These are phyloP conservation scores for Ceratina japonica DNA, from an alignment of 1,140 invertebrate genomes.

Conservation along the genomic window DNA sequence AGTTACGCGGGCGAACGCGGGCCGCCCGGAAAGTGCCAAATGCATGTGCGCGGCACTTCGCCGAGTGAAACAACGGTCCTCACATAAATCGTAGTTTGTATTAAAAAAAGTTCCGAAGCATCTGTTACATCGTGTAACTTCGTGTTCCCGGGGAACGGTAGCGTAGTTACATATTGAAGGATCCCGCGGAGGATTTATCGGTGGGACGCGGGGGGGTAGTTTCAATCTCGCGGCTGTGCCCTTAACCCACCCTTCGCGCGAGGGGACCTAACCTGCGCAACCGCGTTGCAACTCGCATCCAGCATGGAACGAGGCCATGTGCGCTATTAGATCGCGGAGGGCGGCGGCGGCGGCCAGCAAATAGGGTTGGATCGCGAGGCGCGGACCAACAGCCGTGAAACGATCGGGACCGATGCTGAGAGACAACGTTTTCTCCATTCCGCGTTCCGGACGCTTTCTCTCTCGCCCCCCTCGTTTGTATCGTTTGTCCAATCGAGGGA, in stretches of 20 bases:
- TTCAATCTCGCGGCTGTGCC: slow-evolving; percentile 22
- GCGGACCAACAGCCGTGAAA: not conserved
- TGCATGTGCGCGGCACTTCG: too few species aligned
- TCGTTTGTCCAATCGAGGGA: not conserved
- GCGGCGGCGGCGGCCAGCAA: not conserved
- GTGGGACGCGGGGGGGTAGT: too few species aligned
- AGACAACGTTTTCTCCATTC: not conserved
- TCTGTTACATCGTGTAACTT: too few species aligned
- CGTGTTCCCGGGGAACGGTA: too few species aligned
- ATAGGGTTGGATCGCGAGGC: not conserved
- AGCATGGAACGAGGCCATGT: slow-evolving; percentile 73
- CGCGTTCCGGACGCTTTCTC: not conserved
- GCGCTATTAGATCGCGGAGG: slow-evolving; percentile 63
- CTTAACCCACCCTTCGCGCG: slow-evolving; percentile 44
- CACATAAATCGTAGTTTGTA: too few species aligned
- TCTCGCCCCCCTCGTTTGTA: not conserved
- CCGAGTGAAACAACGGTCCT: too few species aligned
- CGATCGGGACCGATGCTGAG: not conserved
- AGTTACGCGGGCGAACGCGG: too few species aligned
- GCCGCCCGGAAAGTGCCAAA: too few species aligned
- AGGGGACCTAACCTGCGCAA: slow-evolving; percentile 54
- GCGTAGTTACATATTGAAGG: too few species aligned
- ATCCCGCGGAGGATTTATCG: too few species aligned
- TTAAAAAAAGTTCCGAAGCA: too few species aligned
- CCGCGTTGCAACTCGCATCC: slow-evolving; percentile 65